Evolutionary conservation across 2,888 invertebrate species (phyloP).

Genomic region (Eretmocerus hayati): DNA sequence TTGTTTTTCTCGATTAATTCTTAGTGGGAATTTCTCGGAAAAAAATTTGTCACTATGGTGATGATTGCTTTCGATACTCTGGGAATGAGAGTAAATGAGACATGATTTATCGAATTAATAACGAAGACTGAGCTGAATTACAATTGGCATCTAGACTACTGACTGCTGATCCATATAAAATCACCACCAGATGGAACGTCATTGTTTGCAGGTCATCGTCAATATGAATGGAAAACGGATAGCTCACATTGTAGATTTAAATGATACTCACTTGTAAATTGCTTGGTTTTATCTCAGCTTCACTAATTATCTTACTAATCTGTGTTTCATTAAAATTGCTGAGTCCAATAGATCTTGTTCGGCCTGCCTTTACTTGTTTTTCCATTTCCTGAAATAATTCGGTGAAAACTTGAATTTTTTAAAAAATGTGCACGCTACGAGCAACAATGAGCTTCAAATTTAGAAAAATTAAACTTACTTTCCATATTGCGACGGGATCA

Average conservation of each 20-base stretch:
- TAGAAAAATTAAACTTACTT: slow-evolving; percentile 49
- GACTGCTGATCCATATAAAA: too few relatives aligned
- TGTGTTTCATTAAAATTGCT: slow-evolving; percentile 73
- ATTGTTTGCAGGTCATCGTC: not conserved
- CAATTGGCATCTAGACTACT: too few relatives aligned
- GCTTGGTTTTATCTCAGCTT: slow-evolving; percentile 60
- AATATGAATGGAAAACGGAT: not conserved
- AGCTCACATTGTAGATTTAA: too few relatives aligned
- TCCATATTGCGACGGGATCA: slow-evolving; percentile 65
- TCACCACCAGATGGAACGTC: not conserved
- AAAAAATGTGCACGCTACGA: not conserved
- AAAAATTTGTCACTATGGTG: too few relatives aligned
- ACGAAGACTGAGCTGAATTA: too few relatives aligned
- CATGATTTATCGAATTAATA: too few relatives aligned
- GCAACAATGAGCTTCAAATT: not conserved
- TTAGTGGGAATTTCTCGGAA: too few relatives aligned
- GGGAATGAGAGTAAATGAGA: too few relatives aligned
- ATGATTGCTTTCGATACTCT: too few relatives aligned
- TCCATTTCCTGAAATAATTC: slow-evolving; percentile 58
- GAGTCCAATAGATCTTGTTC: slow-evolving; percentile 64
- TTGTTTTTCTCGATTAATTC: too few relatives aligned
- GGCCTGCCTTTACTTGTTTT: slow-evolving; percentile 58
- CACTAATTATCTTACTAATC: slow-evolving; percentile 56
- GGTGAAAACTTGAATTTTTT: not conserved
- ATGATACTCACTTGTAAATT: slow-evolving; percentile 52